phyloP scores from a whole-genome alignment of 2,797 vertebrate genomes.

The Clamator glandarius region DNA sequence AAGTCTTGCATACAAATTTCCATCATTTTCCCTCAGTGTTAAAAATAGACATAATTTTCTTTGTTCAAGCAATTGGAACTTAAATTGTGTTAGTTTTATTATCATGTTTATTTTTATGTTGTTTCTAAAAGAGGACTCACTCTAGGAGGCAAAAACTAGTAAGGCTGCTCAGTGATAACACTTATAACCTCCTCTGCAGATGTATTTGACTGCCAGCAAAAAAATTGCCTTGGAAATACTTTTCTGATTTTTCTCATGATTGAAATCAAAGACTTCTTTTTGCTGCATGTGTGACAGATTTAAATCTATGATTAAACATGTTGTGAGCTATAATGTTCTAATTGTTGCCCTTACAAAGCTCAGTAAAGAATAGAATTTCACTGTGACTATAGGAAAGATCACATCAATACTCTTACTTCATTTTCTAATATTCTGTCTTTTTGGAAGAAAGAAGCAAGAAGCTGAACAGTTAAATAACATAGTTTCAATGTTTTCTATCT shows the following conservation, averaged over 20 bases:
- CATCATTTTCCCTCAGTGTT: background rate
- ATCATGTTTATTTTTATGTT: background rate
- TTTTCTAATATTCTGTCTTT: background rate
- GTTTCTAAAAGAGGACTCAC: background rate
- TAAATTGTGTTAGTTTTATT: background rate
- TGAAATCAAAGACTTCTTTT: background rate
- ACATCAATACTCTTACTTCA: background rate
- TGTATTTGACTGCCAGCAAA: background rate
- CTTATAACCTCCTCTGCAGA: background rate
- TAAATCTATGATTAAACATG: background rate
- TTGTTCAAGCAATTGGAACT: background rate
- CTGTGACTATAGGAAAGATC: background rate
- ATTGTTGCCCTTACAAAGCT: background rate
- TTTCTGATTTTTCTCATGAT: background rate
- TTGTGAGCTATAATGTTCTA: background rate
- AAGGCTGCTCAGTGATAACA: background rate
- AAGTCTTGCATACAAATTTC: background rate
- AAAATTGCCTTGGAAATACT: background rate
- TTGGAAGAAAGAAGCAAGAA: background rate
- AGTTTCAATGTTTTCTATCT: background rate
- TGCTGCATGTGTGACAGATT: background rate
- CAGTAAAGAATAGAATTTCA: background rate
- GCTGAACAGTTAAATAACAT: background rate
- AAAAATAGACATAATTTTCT: background rate
- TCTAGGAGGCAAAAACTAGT: background rate